Conservation (phyloP, 2,797 vertebrate genomes). For the Tinamus major region DNA sequence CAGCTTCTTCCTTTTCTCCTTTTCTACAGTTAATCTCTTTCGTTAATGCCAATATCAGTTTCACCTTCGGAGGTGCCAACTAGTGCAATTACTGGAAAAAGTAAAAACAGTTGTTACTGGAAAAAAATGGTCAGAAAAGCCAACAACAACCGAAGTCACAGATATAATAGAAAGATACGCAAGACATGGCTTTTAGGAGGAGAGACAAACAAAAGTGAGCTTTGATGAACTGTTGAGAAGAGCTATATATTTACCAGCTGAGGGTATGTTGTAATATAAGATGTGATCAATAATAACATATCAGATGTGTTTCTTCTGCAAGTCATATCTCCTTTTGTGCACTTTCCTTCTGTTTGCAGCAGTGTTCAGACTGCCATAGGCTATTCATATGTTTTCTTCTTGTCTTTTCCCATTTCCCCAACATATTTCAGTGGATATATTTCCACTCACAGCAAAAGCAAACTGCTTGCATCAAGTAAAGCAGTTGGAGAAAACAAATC, state of each 20-base stretch:
- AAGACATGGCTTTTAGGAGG: background rate
- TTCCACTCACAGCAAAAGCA: conserved; percentile 42
- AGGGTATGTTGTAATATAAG: background rate
- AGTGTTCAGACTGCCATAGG: background rate
- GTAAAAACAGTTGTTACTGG: background rate
- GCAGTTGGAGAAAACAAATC: conserved; percentile 36
- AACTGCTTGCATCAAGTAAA: background rate
- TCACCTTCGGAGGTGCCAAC: background rate
- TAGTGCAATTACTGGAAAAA: background rate
- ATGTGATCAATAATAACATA: background rate
- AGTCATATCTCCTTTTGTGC: background rate
- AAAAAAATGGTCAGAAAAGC: background rate
- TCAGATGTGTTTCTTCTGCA: background rate
- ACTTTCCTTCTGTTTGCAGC: background rate
- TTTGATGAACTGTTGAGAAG: background rate
- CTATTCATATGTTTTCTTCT: conserved; percentile 7
- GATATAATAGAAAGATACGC: background rate
- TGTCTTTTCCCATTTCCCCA: background rate
- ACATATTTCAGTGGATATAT: conserved; percentile 5
- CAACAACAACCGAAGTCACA: background rate
- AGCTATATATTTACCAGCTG: background rate
- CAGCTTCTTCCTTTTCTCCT: background rate
- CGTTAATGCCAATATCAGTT: background rate
- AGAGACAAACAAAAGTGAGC: background rate
- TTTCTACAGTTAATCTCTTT: background rate